Conservation (phyloP, 2,888 invertebrate species). For the Venustoraphidia nigricollis region DNA sequence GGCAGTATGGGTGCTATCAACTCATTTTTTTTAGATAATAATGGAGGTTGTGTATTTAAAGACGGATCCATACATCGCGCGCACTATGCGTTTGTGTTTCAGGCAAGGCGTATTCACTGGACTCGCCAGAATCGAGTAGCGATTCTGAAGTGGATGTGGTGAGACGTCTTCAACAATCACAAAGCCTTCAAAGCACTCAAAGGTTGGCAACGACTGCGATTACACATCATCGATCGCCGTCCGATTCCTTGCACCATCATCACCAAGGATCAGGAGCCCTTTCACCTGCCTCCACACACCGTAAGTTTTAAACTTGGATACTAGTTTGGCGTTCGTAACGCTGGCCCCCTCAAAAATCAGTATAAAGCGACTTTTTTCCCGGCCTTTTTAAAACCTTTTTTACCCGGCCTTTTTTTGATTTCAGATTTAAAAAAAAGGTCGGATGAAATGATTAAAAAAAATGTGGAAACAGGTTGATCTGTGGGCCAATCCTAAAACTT, state of each 20-base stretch:
- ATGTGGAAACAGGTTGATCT: too few relatives aligned
- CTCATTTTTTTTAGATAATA: neutral
- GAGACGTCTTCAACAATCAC: constrained; percentile 32
- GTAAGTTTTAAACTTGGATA: neutral
- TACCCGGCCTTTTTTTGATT: too few relatives aligned
- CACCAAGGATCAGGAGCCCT: neutral
- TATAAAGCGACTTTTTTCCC: too few relatives aligned
- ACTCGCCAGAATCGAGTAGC: constrained; percentile 51
- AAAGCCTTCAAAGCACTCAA: constrained; percentile 27
- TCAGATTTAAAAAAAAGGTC: too few relatives aligned
- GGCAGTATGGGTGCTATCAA: neutral
- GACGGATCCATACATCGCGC: constrained; percentile 4
- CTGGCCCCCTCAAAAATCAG: too few relatives aligned
- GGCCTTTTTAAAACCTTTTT: too few relatives aligned
- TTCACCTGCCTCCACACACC: neutral
- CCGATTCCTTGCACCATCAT: neutral
- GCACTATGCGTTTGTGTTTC: constrained; percentile 10
- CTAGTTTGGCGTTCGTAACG: too few relatives aligned
- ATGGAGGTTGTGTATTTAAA: neutral
- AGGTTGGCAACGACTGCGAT: constrained; percentile 22
- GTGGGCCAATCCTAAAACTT: too few relatives aligned
- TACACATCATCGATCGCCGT: neutral
- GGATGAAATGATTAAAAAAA: too few relatives aligned
- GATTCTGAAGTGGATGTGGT: constrained; percentile 49
- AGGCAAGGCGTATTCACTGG: constrained; percentile 45